These are phyloP conservation scores for Lepus oiostolus DNA, from an alignment of 2,797 vertebrate species.

Conservation along the genomic window DNA sequence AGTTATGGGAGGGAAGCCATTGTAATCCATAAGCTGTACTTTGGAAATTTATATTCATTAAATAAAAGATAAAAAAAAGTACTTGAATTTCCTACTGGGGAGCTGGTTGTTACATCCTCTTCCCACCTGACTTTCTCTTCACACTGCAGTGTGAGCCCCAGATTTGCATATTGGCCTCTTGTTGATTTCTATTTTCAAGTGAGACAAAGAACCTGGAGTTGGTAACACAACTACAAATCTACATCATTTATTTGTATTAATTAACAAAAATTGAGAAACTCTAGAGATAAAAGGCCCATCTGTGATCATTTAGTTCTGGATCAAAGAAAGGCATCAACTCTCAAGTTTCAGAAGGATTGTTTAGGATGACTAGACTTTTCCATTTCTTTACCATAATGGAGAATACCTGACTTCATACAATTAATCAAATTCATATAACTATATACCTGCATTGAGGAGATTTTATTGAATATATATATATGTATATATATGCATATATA, in stretches of 20 bases:
- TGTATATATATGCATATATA: background rate
- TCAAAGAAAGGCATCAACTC: background rate
- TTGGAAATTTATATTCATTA: too few relatives aligned
- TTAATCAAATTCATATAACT: background rate
- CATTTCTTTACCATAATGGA: background rate
- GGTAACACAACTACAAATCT: background rate
- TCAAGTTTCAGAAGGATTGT: background rate
- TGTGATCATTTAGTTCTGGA: background rate
- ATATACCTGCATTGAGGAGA: background rate
- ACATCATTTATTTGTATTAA: background rate
- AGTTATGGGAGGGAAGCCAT: too few relatives aligned
- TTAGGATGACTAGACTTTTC: background rate
- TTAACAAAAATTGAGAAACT: background rate
- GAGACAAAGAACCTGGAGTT: too few relatives aligned
- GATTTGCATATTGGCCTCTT: too few relatives aligned
- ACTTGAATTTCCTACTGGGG: too few relatives aligned
- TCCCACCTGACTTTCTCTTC: too few relatives aligned
- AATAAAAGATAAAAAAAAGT: too few relatives aligned
- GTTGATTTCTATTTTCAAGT: too few relatives aligned
- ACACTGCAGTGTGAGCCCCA: too few relatives aligned
- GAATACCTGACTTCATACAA: background rate
- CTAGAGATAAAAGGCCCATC: background rate
- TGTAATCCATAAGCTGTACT: too few relatives aligned
- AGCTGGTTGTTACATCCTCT: too few relatives aligned
- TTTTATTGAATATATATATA: background rate